phyloP scores from a whole-genome alignment of 92 coral and sea anemone genomes.

The Parazoanthus swiftii region DNA sequence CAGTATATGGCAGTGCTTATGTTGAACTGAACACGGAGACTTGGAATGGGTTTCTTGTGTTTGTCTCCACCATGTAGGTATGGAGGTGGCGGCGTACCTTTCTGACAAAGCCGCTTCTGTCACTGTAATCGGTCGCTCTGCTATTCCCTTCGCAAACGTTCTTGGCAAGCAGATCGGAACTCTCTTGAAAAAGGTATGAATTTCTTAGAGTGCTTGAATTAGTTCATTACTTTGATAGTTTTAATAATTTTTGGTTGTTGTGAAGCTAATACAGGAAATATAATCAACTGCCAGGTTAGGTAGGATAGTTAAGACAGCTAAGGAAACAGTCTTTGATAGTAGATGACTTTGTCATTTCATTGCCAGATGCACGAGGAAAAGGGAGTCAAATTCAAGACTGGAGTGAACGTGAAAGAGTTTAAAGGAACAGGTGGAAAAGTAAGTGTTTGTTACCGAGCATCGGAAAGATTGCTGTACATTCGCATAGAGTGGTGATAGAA shows the following conservation, averaged over 20 bases:
- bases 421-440: slow-evolving; percentile 89
- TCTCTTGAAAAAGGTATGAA: slow-evolving; percentile 78
- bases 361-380: slow-evolving; percentile 80
- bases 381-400: slow-evolving; percentile 86
- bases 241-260: neutral
- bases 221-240: neutral
- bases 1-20: neutral
- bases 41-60: neutral
- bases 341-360: neutral
- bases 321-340: neutral
- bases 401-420: slow-evolving; percentile 83
- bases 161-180: slow-evolving; percentile 87
- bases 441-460: neutral
- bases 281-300: neutral
- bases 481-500: no score
- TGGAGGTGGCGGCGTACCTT: slow-evolving; percentile 91
- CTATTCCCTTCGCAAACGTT: slow-evolving; percentile 80
- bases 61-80: slow-evolving; percentile 46
- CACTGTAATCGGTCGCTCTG: slow-evolving; percentile 78
- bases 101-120: slow-evolving; percentile 88
- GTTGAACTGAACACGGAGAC: neutral
- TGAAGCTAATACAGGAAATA: neutral
- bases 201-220: neutral
- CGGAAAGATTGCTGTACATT: neutral
- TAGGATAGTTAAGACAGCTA: neutral